Evolutionary conservation across 2,113 vertebrate genomes (phyloP), one percentile per base, ranked within the genome.

Genomic region (Leptosomus discolor): DNA sequence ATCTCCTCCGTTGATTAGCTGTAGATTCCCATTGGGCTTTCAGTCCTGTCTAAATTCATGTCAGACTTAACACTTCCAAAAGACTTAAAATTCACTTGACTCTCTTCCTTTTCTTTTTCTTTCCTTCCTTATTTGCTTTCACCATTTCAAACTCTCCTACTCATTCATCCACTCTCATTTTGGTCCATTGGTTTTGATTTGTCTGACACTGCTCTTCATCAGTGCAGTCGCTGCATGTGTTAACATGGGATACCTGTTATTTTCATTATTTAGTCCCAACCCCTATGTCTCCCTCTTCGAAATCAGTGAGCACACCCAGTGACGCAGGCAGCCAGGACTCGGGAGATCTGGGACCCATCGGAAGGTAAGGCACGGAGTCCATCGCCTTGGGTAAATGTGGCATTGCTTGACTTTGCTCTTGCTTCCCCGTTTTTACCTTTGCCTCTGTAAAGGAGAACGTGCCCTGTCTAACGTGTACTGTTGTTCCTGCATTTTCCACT

Each of bases 251-350:
- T 98, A 97, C 98, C 97, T 99, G 98, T 99, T 98, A 98, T 98
- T 98, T 98, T 98, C 97, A 97, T 98, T 98, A 98, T 98, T 98
- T 98, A 99, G 99, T 99, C 98, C 99, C 99, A 97, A 99, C 99
- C 98, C 99, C 99, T 97, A 98, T 99, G 98, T 99, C 99, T 97
- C 99, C 99, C 94, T 99, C 98, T 97, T 99, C 99, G 97, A 99
- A 99, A 98, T 99, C 99, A 97, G 98, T 99, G 99, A 99, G 99
- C 98, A 99, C 99, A n/a, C 99, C 99, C 98, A 99, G 99, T 96
- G 99, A 99, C 82, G 98, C 99, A 37, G 99, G 99, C 96, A 99
- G 99, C 97, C 99, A 99, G 98, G 99, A 99, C 97, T 99, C 99
- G 2, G 98, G 98, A 36, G 99, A 99, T 54, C 98, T 99, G 88